Percentiles rank a stretch among this genome's conserved stretches.
Conservation (phyloP, 2,888 invertebrate species). For the Sericinus montela region DNA sequence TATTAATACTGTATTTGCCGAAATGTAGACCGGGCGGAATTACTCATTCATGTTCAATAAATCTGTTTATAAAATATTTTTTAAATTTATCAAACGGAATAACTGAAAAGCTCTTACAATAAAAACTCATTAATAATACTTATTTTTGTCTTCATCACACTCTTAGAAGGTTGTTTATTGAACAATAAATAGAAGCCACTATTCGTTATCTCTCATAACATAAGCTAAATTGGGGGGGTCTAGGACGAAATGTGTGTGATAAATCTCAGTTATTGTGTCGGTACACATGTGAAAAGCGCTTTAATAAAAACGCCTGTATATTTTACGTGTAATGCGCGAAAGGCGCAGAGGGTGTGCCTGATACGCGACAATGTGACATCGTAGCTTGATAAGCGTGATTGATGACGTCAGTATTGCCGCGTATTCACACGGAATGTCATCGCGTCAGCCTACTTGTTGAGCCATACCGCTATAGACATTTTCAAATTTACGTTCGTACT, state of each 20-base stretch:
- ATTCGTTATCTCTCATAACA: slow-evolving; percentile 16
- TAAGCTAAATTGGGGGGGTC: slow-evolving; percentile 16
- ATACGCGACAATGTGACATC: slow-evolving; percentile 32
- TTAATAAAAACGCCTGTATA: slow-evolving; percentile 19
- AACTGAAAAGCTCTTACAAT: too few relatives aligned
- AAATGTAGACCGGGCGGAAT: too few relatives aligned
- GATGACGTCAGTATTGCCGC: slow-evolving; percentile 57
- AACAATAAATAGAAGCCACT: slow-evolving; percentile 15
- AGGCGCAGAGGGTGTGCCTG: slow-evolving; percentile 9
- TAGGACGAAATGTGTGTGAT: slow-evolving; percentile 14
- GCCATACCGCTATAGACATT: slow-evolving; percentile 7
- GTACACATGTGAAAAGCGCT: slow-evolving; percentile 17
- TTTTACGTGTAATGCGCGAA: slow-evolving; percentile 7
- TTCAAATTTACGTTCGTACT: not conserved
- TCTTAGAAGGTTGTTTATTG: slow-evolving; percentile 6
- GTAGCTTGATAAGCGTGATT: slow-evolving; percentile 64
- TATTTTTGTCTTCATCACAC: not conserved
- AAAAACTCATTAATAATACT: too few relatives aligned
- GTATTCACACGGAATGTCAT: slow-evolving; percentile 23
- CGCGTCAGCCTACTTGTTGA: slow-evolving; percentile 32
- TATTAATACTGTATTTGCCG: too few relatives aligned
- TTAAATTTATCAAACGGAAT: too few relatives aligned
- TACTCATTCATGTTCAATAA: too few relatives aligned
- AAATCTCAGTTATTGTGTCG: slow-evolving; percentile 20
- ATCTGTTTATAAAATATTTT: too few relatives aligned